These are phyloP conservation scores for Coluber constrictor DNA, from an alignment of 2,797 vertebrate genomes.

Conservation along the genomic window DNA sequence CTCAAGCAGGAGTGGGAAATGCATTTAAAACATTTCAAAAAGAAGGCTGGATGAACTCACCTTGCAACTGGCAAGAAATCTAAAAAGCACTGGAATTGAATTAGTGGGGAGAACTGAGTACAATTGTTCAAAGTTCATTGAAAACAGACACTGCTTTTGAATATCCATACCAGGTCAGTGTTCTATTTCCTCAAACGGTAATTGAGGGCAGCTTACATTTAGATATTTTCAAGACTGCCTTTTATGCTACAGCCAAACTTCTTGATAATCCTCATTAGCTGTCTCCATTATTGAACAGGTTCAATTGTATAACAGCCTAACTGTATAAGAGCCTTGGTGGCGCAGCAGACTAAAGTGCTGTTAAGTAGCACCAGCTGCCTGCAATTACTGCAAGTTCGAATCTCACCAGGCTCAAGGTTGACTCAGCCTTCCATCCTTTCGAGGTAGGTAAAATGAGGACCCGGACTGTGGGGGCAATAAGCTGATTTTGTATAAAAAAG, in stretches of 20 bases:
- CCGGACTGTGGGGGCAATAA: no score
- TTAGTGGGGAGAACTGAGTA: accelerated
- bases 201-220: not conserved
- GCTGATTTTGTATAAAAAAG: no score
- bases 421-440: no score
- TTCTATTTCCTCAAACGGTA: accelerated
- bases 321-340: no score
- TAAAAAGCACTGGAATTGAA: not conserved
- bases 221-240: not conserved
- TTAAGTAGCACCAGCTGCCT: no score
- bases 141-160: not conserved
- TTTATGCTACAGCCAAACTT: not conserved
- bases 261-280: not conserved
- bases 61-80: not conserved
- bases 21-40: not conserved
- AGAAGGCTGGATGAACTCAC: not conserved
- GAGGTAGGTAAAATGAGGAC: no score
- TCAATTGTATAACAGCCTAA: not conserved
- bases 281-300: not conserved
- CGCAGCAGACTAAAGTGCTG: no score
- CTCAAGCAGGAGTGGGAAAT: accelerated
- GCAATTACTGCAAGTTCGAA: no score
- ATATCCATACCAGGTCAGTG: not conserved
- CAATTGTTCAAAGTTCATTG: accelerated
- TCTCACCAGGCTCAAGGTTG: no score